Percentiles rank a stretch among this genome's conserved stretches.
phyloP scores from a whole-genome alignment of 1,140 invertebrate genomes.

The Metaphire vulgaris region DNA sequence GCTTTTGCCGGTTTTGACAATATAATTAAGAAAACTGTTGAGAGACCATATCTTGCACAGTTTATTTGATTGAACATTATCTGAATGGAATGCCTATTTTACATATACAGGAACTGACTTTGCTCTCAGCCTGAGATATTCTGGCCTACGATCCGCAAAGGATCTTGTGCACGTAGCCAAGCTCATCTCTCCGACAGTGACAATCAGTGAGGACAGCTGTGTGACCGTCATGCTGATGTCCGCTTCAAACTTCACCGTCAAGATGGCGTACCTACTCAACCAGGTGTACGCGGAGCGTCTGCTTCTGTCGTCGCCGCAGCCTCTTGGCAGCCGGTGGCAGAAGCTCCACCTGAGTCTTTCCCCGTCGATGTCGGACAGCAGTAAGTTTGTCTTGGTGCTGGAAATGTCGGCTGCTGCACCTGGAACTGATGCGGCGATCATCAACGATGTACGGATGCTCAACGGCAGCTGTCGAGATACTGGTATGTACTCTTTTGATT shows the following conservation, averaged over 20 bases:
- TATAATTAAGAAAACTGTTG: too few species aligned
- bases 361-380: neutral
- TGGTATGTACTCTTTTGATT: neutral
- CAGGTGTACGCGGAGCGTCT: neutral
- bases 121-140: slow-evolving; percentile 1
- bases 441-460: neutral
- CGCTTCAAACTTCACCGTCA: neutral
- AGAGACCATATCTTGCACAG: too few species aligned
- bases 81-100: too few species aligned
- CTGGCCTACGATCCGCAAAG: neutral
- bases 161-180: neutral
- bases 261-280: neutral
- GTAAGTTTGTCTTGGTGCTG: neutral
- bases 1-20: too few species aligned
- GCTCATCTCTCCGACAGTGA: slow-evolving; percentile 5
- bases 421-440: neutral
- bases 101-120: slow-evolving; percentile 20
- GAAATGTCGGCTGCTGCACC: neutral
- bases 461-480: neutral
- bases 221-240: neutral
- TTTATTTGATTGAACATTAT: too few species aligned
- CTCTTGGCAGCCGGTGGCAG: slow-evolving; percentile 4
- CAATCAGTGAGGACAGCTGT: neutral
- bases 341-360: neutral
- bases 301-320: neutral